Evolutionary conservation across 2,888 invertebrate genomes (phyloP).

Genomic region (Parascotia fuliginaria): DNA sequence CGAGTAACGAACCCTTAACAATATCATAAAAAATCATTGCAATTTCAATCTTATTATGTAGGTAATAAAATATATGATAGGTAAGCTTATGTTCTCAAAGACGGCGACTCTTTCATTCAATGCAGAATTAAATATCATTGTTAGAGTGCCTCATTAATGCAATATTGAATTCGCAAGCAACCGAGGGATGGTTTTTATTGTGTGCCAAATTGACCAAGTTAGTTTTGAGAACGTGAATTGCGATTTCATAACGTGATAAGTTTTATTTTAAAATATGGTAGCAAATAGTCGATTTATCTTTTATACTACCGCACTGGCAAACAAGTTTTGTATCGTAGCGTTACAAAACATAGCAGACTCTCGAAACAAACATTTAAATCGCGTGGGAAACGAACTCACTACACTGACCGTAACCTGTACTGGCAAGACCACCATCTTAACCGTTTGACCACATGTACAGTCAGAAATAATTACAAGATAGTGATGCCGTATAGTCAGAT

Average conservation of each 20-base stretch:
- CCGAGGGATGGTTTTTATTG: conserved; percentile 71
- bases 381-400: too few relatives aligned
- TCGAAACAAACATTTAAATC: too few relatives aligned
- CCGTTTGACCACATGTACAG: too few relatives aligned
- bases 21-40: conserved; percentile 17
- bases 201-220: conserved; percentile 75
- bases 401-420: too few relatives aligned
- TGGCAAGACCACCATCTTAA: too few relatives aligned
- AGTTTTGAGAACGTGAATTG: conserved; percentile 45
- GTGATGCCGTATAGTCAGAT: too few relatives aligned
- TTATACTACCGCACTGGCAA: too few relatives aligned
- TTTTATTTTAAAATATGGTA: conserved; percentile 6
- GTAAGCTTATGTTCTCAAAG: conserved; percentile 26
- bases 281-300: background rate
- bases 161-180: conserved; percentile 73
- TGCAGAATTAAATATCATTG: conserved; percentile 83
- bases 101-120: conserved; percentile 66
- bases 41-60: conserved; percentile 47
- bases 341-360: too few relatives aligned
- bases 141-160: conserved; percentile 79
- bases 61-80: conserved; percentile 21
- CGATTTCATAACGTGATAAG: conserved; percentile 35
- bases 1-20: conserved; percentile 43
- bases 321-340: too few relatives aligned
- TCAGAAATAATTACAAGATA: too few relatives aligned